Evolutionary conservation across 2,888 invertebrate species (phyloP), one percentile per base, ranked within the genome.

Genomic region (Mythimna lalbum): DNA sequence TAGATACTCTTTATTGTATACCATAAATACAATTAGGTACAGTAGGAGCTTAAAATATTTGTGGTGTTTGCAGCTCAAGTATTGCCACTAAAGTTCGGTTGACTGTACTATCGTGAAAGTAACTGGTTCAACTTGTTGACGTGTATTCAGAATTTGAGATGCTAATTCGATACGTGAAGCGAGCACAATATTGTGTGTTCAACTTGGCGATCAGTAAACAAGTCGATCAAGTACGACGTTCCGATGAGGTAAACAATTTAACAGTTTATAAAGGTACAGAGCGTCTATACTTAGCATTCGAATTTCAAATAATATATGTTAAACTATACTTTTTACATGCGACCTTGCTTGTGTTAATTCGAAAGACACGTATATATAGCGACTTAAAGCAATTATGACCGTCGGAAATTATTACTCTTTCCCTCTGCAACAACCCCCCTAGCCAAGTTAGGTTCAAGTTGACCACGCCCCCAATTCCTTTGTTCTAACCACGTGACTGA

Each of bases 151-250:
- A 56, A 33, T n/a, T n/a, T 31, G 39, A 60, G 7, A 72, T n/a
- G 31, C 31, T 23, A 9, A 52, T 60, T 39, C 39, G 19, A 50
- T 72, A 17, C 12, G 17, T 9, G 4, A 43, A 7, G 12, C 21
- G n/a, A 39, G 12, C 21, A 72, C 50, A 52, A 73, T 43, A 43
- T 33, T 59, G 39, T 71, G 31, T 6, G 9, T 36, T 33, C 21
- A 19, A 12, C 19, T 55, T 9, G 27, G 5, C 19, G n/a, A 14
- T 23, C n/a, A 56, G 33, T 57, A 3, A 21, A 17, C 27, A 36
- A 17, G 12, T 7, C 33, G 12, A n/a, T 23, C 23, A 33, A 12
- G 2, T 9, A n/a, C 12, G 14, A 47, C 63, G 47, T 73, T 52
- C 10, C 9, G 10, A 73, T 62, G 21, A 21, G 27, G 61, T 36